A percentile compares a stretch with the other conserved stretches of the same genome.
Evolutionary conservation across 92 coral and sea anemone genomes (phyloP).

Genomic region (Actinernus sp.): DNA sequence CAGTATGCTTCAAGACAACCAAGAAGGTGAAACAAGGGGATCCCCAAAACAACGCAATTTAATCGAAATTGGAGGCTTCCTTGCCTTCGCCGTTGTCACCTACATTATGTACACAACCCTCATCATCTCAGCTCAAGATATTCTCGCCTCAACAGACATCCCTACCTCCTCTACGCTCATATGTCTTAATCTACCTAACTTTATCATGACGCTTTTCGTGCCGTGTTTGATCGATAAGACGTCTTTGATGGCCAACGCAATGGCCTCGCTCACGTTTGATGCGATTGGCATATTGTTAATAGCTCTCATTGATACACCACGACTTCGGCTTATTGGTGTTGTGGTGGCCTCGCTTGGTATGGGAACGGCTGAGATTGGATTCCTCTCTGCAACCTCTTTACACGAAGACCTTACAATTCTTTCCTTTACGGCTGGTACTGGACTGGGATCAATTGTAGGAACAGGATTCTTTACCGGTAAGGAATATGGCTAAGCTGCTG

Average conservation of each 20-base stretch:
- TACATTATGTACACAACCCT: conserved; percentile 30
- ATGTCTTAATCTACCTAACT: conserved; percentile 34
- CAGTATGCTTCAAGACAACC: no score
- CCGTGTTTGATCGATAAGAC: conserved; percentile 37
- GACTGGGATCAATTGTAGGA: conserved; percentile 33
- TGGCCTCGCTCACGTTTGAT: conserved; percentile 3
- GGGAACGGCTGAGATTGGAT: conserved; percentile 44
- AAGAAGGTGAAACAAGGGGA: no score
- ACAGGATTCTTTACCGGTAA: conserved; percentile 36
- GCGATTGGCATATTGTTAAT: conserved; percentile 19
- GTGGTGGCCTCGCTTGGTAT: conserved; percentile 39
- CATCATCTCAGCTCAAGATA: conserved; percentile 35
- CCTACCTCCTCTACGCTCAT: conserved; percentile 27
- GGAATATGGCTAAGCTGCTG: no score
- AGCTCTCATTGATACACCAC: conserved; percentile 23
- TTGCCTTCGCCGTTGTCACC: conserved; percentile 36
- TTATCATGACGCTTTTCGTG: conserved; percentile 17
- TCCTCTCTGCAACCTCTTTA: conserved; percentile 42
- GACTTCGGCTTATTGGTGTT: conserved; percentile 26
- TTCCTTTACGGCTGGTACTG: conserved; percentile 37
- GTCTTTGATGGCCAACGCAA: conserved; percentile 17
- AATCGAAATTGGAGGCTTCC: conserved; percentile 42
- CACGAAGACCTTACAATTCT: conserved; percentile 43
- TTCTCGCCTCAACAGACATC: conserved; percentile 34
- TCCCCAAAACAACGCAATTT: no score